Evolutionary conservation across 2,113 vertebrate species (phyloP).

Genomic region (Psophia crepitans): DNA sequence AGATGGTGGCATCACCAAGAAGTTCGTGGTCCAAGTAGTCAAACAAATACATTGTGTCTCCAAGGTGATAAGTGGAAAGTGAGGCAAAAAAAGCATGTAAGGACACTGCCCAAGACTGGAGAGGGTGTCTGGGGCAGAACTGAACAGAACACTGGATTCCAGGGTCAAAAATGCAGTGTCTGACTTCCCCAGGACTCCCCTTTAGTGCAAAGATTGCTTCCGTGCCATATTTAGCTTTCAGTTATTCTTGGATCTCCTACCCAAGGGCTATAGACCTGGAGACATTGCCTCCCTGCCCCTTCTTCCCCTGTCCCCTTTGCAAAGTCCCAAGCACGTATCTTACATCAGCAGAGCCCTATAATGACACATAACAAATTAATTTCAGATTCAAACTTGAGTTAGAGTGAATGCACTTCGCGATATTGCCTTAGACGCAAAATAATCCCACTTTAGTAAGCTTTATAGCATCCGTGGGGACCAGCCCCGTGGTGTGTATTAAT

Average conservation of each 20-base stretch:
- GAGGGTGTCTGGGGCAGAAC: neutral
- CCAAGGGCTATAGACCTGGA: neutral
- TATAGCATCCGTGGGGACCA: constrained; percentile 43
- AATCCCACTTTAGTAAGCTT: constrained; percentile 33
- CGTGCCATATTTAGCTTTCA: neutral
- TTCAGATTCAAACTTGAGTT: constrained; percentile 1
- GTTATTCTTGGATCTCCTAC: neutral
- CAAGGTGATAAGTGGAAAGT: neutral
- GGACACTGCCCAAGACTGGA: neutral
- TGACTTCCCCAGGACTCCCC: neutral
- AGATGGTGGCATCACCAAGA: neutral
- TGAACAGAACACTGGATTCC: neutral
- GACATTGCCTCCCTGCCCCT: neutral
- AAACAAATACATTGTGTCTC: neutral
- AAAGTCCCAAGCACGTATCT: neutral
- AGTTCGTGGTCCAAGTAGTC: neutral
- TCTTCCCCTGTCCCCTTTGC: neutral
- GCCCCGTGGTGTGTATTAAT: constrained; percentile 46
- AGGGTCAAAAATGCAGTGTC: neutral
- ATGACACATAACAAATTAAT: constrained; percentile 19
- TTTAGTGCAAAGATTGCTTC: neutral
- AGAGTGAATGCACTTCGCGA: constrained; percentile 15
- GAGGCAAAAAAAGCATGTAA: neutral
- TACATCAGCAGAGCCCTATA: neutral
- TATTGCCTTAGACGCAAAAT: constrained; percentile 33